These are phyloP conservation scores for Peromyscus nudipes DNA, from an alignment of 2,797 vertebrate species.

Conservation along the genomic window DNA sequence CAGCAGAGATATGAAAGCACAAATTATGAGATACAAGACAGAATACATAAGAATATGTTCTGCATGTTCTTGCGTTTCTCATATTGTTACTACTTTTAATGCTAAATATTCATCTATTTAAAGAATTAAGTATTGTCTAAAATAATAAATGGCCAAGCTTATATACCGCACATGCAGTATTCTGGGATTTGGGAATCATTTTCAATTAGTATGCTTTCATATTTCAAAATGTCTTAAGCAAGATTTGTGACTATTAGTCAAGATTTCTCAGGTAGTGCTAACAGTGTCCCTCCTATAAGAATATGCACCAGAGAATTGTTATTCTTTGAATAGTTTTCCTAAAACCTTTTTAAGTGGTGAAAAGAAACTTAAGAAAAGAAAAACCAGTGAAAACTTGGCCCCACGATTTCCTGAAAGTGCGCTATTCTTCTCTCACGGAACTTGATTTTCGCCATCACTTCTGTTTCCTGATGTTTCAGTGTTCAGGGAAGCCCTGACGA, in stretches of 20 bases:
- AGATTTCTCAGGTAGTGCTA: background rate
- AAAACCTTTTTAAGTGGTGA: background rate
- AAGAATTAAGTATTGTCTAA: background rate
- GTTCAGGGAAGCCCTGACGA: background rate
- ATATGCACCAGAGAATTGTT: background rate
- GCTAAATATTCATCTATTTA: background rate
- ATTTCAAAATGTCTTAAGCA: background rate
- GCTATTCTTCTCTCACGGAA: background rate
- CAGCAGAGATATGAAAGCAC: background rate
- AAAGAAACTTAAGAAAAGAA: background rate
- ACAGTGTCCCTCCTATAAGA: background rate
- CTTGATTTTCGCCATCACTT: background rate
- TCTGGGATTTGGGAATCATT: background rate
- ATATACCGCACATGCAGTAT: background rate
- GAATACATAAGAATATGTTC: background rate
- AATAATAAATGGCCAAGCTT: background rate
- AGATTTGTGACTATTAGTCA: background rate
- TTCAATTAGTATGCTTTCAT: background rate
- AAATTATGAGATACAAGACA: background rate
- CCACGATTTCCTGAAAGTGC: background rate
- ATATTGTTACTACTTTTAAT: background rate
- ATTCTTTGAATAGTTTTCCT: background rate
- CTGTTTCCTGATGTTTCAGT: background rate
- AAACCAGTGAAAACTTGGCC: background rate
- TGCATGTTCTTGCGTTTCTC: background rate